Base-by-base conservation (phyloP, 2,797 vertebrate species). In the Myoxocephalus aenaeus region DNA sequence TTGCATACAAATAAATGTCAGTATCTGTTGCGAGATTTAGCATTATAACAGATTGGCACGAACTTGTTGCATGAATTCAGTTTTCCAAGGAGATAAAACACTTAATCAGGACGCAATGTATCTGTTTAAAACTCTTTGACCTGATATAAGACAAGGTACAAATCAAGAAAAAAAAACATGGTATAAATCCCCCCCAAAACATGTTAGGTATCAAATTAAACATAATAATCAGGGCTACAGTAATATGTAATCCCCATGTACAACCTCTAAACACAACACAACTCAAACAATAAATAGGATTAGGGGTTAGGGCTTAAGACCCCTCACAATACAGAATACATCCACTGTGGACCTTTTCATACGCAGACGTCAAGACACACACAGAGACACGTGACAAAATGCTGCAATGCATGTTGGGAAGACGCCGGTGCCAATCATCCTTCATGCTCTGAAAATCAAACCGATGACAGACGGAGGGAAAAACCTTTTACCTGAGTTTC, bases 371-470 rank as follows among this genome's bases (percentile, higher is more conserved):
- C 50, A 56, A 17, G 44, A 51, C 7, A 42, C 53, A 56, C 58
- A 77, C 56, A 18, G 46, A 8, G 27, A 54, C 40, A 22, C 1
- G 8, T 20, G 34, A 14, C 18, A n/a, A 38, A 10, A 50, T 38
- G 29, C 6, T 3, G 22, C 34, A 13, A 12, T 13, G 53, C 44
- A 32, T 18, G 65, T 7, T n/a, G 38, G 34, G 50, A 25, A 15
- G 58, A 32, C 63, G 58, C 69, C 50, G 64, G 29, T 72, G 54
- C 53, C 68, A 54, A 34, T 82, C 65, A 29, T 27, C 40, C 25
- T 42, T 42, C 20, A 70, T n/a, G 61, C 42, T 66, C 50, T 36
- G 57, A 46, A 57, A 81, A 65, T 72, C 51, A 44, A 25, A 38
- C 18, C 1, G 7, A 25, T 22, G 44, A 61, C 50, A 48, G 70